Base-by-base conservation (phyloP, 2,888 invertebrate genomes). In the Campopleginae sp. region DNA sequence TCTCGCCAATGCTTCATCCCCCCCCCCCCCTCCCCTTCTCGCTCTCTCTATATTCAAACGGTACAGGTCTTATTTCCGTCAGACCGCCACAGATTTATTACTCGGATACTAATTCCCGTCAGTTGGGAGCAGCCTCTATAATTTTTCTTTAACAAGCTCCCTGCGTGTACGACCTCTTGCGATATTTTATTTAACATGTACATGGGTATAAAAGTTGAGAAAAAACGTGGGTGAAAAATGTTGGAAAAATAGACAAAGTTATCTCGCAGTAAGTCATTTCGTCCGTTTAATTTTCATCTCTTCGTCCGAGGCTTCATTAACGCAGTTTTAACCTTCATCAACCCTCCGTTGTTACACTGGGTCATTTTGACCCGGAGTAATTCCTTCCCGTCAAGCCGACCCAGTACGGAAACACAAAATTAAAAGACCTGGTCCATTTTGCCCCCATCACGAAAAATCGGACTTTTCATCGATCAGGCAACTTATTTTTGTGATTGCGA, bases 31-130 rank as follows among this genome's bases (percentile, higher is more conserved):
- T 27, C 44, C 2, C 19, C 14, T 23, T 23, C 38, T 38, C 8
- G 1, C 23, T 66, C n/a, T 38, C 66, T 23, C 27, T 14, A 19
- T 33, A 17, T n/a, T 19, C 71, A 38, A 76, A 48, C 65, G 42
- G 58, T 75, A 63, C 63, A 46, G 38, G 38, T 66, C 51, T 51
- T 77, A 77, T 77, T 77, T 77, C 65, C 77, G 65, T 77, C 77
- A 51, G 77, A 51, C 42, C 66, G 10, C 51, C 76, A 33, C 65
- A 66, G 66, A 65, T 76, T 76, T 65, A 76, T 66, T 33, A 23
- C 65, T 19, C 66, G 65, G 58, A 74, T 74, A 58, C 74, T 74
- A 76, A 76, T 76, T 76, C 63, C 76, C 51, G 76, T 76, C 76
- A 65, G 65, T 76, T 51, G 63, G 63, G 51, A 76, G 51, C 38